Evolutionary conservation across 2,113 vertebrate species (phyloP), one percentile per base, ranked within the genome.

Genomic region (Paramisgurnus dabryanus): DNA sequence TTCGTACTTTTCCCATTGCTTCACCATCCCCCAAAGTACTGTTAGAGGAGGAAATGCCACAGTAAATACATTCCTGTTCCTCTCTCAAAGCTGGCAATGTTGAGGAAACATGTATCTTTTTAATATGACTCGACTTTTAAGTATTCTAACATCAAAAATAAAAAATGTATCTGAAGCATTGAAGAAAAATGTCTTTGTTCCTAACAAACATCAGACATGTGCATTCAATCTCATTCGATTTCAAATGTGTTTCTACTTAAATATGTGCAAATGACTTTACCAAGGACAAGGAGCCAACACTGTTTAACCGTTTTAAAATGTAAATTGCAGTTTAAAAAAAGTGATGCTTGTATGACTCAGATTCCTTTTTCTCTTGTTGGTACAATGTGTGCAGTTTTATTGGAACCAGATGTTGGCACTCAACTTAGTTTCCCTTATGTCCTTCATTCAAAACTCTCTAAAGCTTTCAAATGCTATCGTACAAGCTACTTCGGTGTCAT

Each of bases 381-480:
- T 81, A 83, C 67, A 80, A 85, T 77, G 81, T 84, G 60, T 82
- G 82, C 84, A 65, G 67, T 79, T 86, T 87, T 85, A 87, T 85
- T 84, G 76, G 34, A 87, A 83, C 67, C 85, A 86, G 83, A 87
- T 87, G 85, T 87, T 85, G 86, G 76, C 81, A 69, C 81, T 82
- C 78, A 47, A 64, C 50, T 64, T 79, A 66, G 80, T 79, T 80
- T 85, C 78, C 82, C 73, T 70, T 80, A 34, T 82, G 64, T 86
- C 84, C 80, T 71, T 70, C 77, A 13, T 55, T 82, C 78, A 45
- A 71, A 67, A 77, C 17, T 79, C 66, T 71, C 75, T 72, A 17
- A 78, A 67, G 47, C 65, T 64, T 79, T 80, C 17, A 41, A 75
- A 75, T 79, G 45, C 73, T 72, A 53, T 85, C 50, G 12, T 55